Evolutionary conservation across 2,888 invertebrate species (phyloP), one percentile per base, ranked within the genome.

Genomic region (Lepidochrysops patricia): DNA sequence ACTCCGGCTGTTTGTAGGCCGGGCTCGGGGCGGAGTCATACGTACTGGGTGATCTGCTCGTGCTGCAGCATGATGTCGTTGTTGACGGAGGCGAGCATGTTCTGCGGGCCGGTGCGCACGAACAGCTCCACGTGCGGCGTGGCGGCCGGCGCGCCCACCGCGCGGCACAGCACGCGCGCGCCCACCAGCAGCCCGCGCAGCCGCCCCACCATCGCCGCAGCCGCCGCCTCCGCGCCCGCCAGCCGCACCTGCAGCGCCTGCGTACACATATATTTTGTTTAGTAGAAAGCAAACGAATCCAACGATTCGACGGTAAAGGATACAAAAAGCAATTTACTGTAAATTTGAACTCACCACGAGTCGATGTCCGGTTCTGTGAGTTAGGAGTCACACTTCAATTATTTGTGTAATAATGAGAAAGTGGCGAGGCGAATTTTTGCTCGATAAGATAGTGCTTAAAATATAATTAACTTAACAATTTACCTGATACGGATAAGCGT

Each of bases 51-150:
- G 66, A 89, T 78, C 62, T 88, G 75, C 63, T 92, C 91, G 67
- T 89, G 88, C 71, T 94, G 93, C 70, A 93, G 84, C 34, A 90
- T 80, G 52, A 95, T 90, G 12, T 93, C 62, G 70, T 92, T 92
- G 78, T 95, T 95, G 62, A 96, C 91, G 61, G 92, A 94, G 69
- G 91, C 92, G 63, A 94, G 83, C 32, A 91, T 89, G 69, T 91
- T 91, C 66, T 91, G 91, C 13, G 91, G 90, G 63, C 90, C 90
- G 58, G 91, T 87, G 70, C 94, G 90, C 70, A 93, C 93, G 79
- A 93, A 94, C 58, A 95, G 90, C 72, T 94, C 94, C 1, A 94
- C 93, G 61, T 90, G 71, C 4, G 91, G 90, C 76, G 79, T 67
- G 74, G 86, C 77, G 72, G 72, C 70, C 62, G 69, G 54, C 60